Conservation (phyloP, 2,888 invertebrate genomes). For the Drosophila borealis region DNA sequence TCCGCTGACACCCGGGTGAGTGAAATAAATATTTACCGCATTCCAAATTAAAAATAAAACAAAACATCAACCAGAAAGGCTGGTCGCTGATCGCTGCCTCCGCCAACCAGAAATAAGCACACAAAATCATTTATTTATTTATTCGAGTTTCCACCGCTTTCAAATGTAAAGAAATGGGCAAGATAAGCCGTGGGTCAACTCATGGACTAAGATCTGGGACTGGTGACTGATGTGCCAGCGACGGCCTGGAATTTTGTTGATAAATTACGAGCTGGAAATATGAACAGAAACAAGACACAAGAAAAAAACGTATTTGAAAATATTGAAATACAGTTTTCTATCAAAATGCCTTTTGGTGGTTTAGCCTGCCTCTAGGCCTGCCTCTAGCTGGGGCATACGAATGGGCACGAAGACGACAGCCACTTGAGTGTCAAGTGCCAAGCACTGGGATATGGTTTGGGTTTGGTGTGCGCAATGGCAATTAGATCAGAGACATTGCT, state of each 20-base stretch:
- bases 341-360: slow-evolving; percentile 37
- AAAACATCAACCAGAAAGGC: slow-evolving; percentile 42
- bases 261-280: slow-evolving; percentile 66
- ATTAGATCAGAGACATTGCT: slow-evolving; percentile 74
- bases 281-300: slow-evolving; percentile 50
- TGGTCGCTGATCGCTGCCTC: slow-evolving; percentile 7
- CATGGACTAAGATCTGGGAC: slow-evolving; percentile 9
- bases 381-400: not conserved
- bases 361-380: slow-evolving; percentile 2
- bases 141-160: slow-evolving; percentile 28
- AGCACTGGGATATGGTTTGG: slow-evolving; percentile 22
- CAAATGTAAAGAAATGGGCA: slow-evolving; percentile 42
- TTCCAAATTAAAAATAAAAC: slow-evolving; percentile 67
- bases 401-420: slow-evolving; percentile 14
- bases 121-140: slow-evolving; percentile 69
- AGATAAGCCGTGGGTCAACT: slow-evolving; percentile 67
- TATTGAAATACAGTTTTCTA: slow-evolving; percentile 67
- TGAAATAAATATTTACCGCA: slow-evolving; percentile 67
- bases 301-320: slow-evolving; percentile 57
- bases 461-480: slow-evolving; percentile 40
- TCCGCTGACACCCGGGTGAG: slow-evolving; percentile 1
- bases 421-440: slow-evolving; percentile 71
- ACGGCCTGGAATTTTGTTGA: slow-evolving; percentile 45
- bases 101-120: slow-evolving; percentile 23
- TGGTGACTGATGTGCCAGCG: slow-evolving; percentile 54